These are phyloP conservation scores for Gastrophryne carolinensis DNA, from an alignment of 2,797 vertebrate genomes.

Conservation along the genomic window DNA sequence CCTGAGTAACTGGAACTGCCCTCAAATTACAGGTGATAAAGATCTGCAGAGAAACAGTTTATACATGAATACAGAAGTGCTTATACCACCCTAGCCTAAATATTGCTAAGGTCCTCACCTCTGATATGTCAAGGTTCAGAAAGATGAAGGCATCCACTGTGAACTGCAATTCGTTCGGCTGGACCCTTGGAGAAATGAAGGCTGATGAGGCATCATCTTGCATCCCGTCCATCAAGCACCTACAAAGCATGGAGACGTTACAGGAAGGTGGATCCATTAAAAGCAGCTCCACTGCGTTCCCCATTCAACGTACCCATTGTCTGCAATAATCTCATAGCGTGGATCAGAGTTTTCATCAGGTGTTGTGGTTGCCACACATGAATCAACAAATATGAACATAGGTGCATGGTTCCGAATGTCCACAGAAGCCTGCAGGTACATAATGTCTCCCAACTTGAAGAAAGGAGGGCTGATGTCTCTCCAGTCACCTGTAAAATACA, in stretches of 20 bases:
- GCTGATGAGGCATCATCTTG: slow-evolving; percentile 54
- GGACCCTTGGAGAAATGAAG: slow-evolving; percentile 59
- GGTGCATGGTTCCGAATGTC: slow-evolving; percentile 48
- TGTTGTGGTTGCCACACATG: slow-evolving; percentile 62
- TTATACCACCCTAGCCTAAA: too few species aligned
- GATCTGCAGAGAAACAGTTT: too few species aligned
- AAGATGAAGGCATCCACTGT: slow-evolving; percentile 64
- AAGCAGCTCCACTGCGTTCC: too few species aligned
- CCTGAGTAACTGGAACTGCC: slow-evolving; percentile 52
- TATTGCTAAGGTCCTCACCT: background rate
- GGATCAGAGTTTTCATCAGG: slow-evolving; percentile 52
- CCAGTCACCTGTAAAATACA: slow-evolving; percentile 63
- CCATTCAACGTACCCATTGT: slow-evolving; percentile 51
- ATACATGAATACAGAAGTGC: too few species aligned
- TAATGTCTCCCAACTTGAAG: slow-evolving; percentile 63
- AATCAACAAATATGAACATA: slow-evolving; percentile 62
- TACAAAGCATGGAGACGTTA: slow-evolving; percentile 31
- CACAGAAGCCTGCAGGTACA: slow-evolving; percentile 66
- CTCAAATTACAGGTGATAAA: slow-evolving; percentile 71
- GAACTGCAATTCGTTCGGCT: slow-evolving; percentile 59
- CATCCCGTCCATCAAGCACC: slow-evolving; percentile 64
- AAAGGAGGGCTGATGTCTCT: slow-evolving; percentile 44
- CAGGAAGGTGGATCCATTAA: background rate
- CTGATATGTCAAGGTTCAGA: slow-evolving; percentile 54
- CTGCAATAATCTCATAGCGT: slow-evolving; percentile 55